Evolutionary conservation across 2,888 invertebrate species (phyloP).

Genomic region (Microchrysa polita): DNA sequence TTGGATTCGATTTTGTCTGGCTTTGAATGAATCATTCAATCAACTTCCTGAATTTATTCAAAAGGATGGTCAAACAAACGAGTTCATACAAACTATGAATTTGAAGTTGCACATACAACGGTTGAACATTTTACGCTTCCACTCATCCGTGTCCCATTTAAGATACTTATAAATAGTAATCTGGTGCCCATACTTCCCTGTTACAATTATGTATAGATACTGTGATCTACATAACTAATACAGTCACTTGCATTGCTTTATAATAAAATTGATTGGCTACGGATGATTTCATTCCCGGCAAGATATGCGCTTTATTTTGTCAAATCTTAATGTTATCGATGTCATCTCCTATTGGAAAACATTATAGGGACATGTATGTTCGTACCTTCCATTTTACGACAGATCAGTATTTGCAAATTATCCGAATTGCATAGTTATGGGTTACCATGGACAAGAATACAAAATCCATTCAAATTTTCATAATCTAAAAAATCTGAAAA

Average conservation of each 20-base stretch:
- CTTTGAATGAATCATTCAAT: constrained; percentile 39
- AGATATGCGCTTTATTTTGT: constrained; percentile 12
- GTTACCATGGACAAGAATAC: too few species aligned
- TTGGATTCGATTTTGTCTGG: constrained; percentile 41
- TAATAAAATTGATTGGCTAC: constrained; percentile 50
- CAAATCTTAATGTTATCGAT: too few species aligned
- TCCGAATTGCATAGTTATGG: too few species aligned
- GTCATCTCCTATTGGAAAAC: too few species aligned
- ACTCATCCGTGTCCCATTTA: constrained; percentile 1
- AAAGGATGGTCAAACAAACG: too few species aligned
- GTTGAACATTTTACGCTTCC: constrained; percentile 25
- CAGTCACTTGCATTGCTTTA: constrained; percentile 12
- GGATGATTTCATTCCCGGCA: constrained; percentile 50
- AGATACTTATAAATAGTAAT: constrained; percentile 35
- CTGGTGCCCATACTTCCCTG: constrained; percentile 34
- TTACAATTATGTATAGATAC: constrained; percentile 11
- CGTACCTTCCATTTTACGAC: background rate
- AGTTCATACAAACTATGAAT: too few species aligned
- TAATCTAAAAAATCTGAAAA: too few species aligned
- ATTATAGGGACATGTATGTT: too few species aligned
- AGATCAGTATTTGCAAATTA: background rate
- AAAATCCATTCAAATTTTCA: too few species aligned
- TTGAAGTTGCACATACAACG: background rate
- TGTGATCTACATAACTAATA: background rate
- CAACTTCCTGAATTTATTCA: constrained; percentile 18